Evolutionary conservation across 2,888 invertebrate genomes (phyloP), one percentile per base, ranked within the genome.

Genomic region (Xanthorhoe spadicearia): DNA sequence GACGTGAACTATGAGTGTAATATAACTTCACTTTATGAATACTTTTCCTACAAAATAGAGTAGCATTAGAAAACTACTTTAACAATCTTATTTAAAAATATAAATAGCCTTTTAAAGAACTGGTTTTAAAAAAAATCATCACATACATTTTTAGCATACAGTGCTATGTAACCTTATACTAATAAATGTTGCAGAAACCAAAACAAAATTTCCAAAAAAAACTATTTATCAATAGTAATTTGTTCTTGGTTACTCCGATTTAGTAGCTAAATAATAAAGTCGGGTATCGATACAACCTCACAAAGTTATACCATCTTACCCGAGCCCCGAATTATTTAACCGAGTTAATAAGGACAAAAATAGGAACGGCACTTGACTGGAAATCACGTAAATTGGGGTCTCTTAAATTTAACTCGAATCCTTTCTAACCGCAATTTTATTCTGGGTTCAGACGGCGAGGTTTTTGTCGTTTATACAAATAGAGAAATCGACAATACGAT

Each of bases 381-480:
- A 70, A 77, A 75, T 77, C 74, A 72, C 54, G 72, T 67, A 74
- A 78, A 78, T 77, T 73, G 77, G 66, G 69, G 64, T 68, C 71
- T 70, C 73, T 74, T 76, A 74, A 76, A 80, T 77, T 75, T 69
- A 70, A 76, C 70, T 77, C 68, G 69, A 76, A 77, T 75, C 66
- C 68, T 57, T 69, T 70, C 60, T 61, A 68, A 70, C 71, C 70
- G 17, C 71, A 70, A 17, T 60, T 64, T 71, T 61, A 57, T 55
- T 46, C 46, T 48, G 32, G 7, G 53, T 38, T 19, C 46, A 64
- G 48, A 58, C 48, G 15, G 46, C 15, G 35, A 15, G 32, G 5
- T 32, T 32, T 58, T 57, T 49, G 32, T 23, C 28, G 46, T 48
- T 2, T 17, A 48, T 1, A 48, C 17, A 48, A 48, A 48, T 17